phyloP scores from a whole-genome alignment of 2,797 vertebrate genomes.

The Gallinago stenura region DNA sequence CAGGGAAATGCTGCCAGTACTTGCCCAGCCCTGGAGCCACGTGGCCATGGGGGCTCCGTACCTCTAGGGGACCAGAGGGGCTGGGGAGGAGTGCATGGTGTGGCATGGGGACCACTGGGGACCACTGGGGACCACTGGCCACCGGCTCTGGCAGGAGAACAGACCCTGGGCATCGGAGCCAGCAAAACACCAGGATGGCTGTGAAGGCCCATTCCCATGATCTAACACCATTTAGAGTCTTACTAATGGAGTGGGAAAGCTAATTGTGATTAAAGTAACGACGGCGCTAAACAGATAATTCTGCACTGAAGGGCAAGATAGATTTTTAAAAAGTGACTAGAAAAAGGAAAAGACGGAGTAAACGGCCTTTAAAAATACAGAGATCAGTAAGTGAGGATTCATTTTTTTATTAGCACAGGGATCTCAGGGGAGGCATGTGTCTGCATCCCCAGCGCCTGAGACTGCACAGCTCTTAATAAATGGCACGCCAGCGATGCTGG shows the following conservation, averaged over 20 bases:
- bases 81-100: not conserved
- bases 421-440: not conserved
- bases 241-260: conserved; percentile 35
- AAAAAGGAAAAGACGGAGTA: not conserved
- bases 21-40: not conserved
- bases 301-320: conserved; percentile 2
- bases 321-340: conserved; percentile 7
- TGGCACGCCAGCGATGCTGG: not conserved
- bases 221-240: not conserved
- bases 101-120: not conserved
- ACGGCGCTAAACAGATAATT: conserved; percentile 30
- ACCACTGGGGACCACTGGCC: not conserved
- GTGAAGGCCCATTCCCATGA: not conserved
- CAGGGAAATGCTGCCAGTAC: not conserved
- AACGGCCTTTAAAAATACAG: conserved; percentile 11
- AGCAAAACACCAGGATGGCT: not conserved
- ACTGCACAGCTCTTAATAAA: conserved; percentile 4
- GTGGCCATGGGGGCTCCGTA: accelerated
- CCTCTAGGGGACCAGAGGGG: accelerated
- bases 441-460: not conserved
- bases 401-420: not conserved
- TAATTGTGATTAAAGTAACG: conserved; percentile 52
- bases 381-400: conserved; percentile 2
- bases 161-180: not conserved
- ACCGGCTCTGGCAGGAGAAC: not conserved